phyloP scores from a whole-genome alignment of 2,888 invertebrate genomes.

The Argyra leucocephala region DNA sequence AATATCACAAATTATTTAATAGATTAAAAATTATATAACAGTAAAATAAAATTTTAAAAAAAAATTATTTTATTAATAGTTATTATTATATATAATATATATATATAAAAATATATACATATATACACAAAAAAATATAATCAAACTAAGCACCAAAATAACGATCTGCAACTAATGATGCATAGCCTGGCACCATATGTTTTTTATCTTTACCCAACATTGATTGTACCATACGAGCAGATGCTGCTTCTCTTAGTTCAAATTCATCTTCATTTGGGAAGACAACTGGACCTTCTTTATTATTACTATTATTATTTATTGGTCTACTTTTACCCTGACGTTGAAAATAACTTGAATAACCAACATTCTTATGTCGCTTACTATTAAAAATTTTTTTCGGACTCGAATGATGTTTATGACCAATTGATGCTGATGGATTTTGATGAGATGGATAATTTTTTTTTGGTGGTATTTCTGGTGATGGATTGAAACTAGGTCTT shows the following conservation, averaged over 20 bases:
- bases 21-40: neutral
- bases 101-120: too few relatives aligned
- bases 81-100: too few relatives aligned
- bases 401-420: slow-evolving; percentile 43
- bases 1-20: neutral
- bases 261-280: slow-evolving; percentile 24
- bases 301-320: neutral
- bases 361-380: slow-evolving; percentile 26
- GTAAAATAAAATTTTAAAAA: too few relatives aligned
- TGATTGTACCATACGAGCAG: slow-evolving; percentile 36
- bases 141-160: neutral
- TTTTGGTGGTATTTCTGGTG: neutral
- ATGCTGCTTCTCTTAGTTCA: slow-evolving; percentile 31
- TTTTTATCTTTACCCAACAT: slow-evolving; percentile 38
- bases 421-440: slow-evolving; percentile 36
- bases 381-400: slow-evolving; percentile 24
- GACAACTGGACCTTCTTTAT: slow-evolving; percentile 23
- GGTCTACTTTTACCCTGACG: slow-evolving; percentile 26
- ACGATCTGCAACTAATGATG: slow-evolving; percentile 19
- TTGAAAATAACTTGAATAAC: slow-evolving; percentile 37
- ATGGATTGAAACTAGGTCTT: neutral
- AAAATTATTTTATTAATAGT: neutral
- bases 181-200: slow-evolving; percentile 36
- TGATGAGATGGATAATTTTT: slow-evolving; percentile 36
- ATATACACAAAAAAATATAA: neutral